Evolutionary conservation across 2,797 vertebrate species (phyloP).

Genomic region (Monodelphis domestica): DNA sequence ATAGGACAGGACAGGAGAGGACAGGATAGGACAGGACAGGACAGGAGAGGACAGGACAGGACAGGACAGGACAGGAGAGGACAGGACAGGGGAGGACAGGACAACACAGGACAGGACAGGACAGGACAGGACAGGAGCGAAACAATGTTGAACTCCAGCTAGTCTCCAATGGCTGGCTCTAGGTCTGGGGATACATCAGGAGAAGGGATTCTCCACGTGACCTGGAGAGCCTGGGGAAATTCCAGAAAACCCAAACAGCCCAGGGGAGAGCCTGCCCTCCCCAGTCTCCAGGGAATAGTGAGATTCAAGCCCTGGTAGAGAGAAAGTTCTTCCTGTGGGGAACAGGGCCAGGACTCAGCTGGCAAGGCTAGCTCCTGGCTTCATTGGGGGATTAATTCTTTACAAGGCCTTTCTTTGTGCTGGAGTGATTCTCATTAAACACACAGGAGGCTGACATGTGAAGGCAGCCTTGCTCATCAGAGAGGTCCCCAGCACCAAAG

Average conservation of each 20-base stretch:
- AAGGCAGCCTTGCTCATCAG: background rate
- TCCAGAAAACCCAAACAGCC: background rate
- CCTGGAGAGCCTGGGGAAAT: background rate
- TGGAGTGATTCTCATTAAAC: slow-evolving; percentile 3
- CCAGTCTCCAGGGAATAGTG: background rate
- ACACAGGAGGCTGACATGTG: background rate
- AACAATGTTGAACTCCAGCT: background rate
- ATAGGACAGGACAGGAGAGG: too few relatives aligned
- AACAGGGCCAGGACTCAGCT: background rate
- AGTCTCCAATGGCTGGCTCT: background rate
- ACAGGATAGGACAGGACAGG: too few relatives aligned
- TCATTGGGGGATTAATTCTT: background rate
- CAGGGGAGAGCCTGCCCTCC: background rate
- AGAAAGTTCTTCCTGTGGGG: background rate
- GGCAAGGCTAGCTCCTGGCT: background rate
- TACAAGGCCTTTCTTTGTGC: background rate
- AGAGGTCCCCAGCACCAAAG: background rate
- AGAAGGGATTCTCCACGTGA: background rate
- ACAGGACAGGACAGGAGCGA: too few relatives aligned
- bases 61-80: too few relatives aligned
- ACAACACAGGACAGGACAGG: too few relatives aligned
- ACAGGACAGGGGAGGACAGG: too few relatives aligned
- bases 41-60: too few relatives aligned
- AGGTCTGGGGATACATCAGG: background rate
- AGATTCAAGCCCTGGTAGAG: background rate